Percentiles rank a stretch among this genome's conserved stretches.
Evolutionary conservation across 2,797 vertebrate species (phyloP).

Genomic region (Hydrocynus forskahlii): DNA sequence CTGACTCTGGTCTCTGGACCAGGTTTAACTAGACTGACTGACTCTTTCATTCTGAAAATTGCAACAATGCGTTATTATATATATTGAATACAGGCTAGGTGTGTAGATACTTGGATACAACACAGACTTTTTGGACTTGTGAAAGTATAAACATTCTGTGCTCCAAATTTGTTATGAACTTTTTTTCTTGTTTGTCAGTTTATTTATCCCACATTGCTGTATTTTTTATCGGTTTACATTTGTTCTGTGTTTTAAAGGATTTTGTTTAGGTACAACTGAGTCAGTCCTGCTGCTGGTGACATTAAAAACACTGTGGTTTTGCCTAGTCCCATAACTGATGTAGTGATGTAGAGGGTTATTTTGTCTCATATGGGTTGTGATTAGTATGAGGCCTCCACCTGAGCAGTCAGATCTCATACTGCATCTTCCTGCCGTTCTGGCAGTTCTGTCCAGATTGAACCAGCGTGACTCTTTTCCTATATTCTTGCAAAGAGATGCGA

Average conservation of each 20-base stretch:
- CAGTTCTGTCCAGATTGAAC: neutral
- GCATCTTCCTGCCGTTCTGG: neutral
- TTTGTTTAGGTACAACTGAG: constrained; percentile 45
- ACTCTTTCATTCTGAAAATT: constrained; percentile 65
- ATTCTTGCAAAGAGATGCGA: neutral
- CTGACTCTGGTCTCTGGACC: constrained; percentile 27
- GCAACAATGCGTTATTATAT: constrained; percentile 61
- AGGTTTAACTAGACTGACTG: constrained; percentile 43
- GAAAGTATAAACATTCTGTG: constrained; percentile 50
- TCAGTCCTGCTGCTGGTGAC: constrained; percentile 44
- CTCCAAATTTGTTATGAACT: constrained; percentile 35
- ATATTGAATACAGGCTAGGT: constrained; percentile 62
- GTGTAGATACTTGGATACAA: constrained; percentile 70
- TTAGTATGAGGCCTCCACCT: constrained; percentile 9
- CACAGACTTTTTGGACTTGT: constrained; percentile 46
- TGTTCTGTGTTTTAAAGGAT: constrained; percentile 34
- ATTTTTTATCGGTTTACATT: constrained; percentile 34
- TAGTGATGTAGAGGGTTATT: constrained; percentile 34
- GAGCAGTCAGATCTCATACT: constrained; percentile 1
- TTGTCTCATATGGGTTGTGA: constrained; percentile 22
- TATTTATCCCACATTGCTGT: constrained; percentile 45
- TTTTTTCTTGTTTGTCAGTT: constrained; percentile 28
- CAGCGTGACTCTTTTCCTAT: neutral
- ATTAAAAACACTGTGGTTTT: constrained; percentile 57
- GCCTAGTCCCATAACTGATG: constrained; percentile 43